These are phyloP conservation scores for Clitarchus hookeri DNA, from an alignment of 2,888 invertebrate species.

Conservation along the genomic window DNA sequence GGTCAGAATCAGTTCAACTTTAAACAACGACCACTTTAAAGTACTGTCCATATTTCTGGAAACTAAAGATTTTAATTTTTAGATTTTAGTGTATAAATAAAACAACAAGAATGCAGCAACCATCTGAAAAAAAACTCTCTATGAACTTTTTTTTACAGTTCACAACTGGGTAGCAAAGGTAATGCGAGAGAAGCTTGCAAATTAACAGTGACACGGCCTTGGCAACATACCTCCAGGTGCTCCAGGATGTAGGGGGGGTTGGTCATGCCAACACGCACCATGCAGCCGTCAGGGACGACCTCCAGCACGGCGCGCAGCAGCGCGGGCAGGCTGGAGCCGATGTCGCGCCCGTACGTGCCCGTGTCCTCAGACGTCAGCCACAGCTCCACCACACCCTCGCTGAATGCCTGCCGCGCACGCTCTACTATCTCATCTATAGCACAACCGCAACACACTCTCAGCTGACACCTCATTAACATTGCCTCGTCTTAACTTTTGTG, in stretches of 20 bases:
- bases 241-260: conserved; percentile 98
- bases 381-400: conserved; percentile 92
- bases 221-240: conserved; percentile 69
- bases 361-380: conserved; percentile 99
- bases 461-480: neutral
- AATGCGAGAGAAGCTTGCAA: too few species aligned
- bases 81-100: too few species aligned
- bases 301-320: conserved; percentile 84
- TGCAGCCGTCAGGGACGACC: conserved; percentile 73
- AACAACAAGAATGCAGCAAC: too few species aligned
- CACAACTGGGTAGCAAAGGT: too few species aligned
- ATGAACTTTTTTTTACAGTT: too few species aligned
- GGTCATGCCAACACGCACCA: conserved; percentile 94
- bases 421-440: conserved; percentile 78
- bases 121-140: too few species aligned
- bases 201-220: too few species aligned
- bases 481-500: too few species aligned
- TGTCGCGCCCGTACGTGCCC: conserved; percentile 96
- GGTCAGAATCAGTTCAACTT: too few species aligned
- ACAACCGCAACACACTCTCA: neutral
- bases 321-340: conserved; percentile 84
- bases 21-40: too few species aligned
- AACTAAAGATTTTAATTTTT: too few species aligned
- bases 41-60: too few species aligned
- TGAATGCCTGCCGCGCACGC: conserved; percentile 82